A percentile compares a stretch with the other conserved stretches of the same genome.
Evolutionary conservation across 2,888 invertebrate genomes (phyloP).

Genomic region (Onthophagus sagittarius): DNA sequence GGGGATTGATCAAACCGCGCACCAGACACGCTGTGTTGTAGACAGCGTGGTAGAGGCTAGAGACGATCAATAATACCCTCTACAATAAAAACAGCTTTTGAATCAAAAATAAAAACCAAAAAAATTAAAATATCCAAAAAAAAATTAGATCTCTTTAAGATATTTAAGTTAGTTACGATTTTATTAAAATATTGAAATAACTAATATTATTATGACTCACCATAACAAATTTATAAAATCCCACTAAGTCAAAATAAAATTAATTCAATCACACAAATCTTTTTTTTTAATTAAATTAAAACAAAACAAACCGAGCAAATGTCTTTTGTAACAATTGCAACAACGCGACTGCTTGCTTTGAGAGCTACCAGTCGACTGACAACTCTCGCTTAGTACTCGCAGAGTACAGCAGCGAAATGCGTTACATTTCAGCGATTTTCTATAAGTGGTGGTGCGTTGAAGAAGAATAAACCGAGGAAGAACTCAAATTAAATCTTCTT

Average conservation of each 20-base stretch:
- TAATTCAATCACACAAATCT: background rate
- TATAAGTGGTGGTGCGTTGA: background rate
- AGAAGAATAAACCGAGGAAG: background rate
- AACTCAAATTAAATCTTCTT: background rate
- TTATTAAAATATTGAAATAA: too few relatives aligned
- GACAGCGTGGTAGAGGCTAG: background rate
- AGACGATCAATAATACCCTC: background rate
- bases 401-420: background rate
- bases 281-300: background rate
- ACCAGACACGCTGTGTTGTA: background rate
- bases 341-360: background rate
- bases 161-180: too few relatives aligned
- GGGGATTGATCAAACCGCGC: background rate
- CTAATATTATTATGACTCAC: too few relatives aligned
- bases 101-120: background rate
- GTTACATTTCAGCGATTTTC: background rate
- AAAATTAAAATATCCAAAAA: background rate
- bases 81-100: background rate
- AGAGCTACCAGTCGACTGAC: background rate
- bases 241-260: background rate
- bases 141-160: too few relatives aligned
- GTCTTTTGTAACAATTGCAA: background rate
- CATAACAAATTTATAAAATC: too few relatives aligned
- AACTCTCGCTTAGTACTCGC: background rate
- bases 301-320: background rate